Base-by-base conservation (phyloP, 2,888 invertebrate species). In the Schizaphis graminum region DNA sequence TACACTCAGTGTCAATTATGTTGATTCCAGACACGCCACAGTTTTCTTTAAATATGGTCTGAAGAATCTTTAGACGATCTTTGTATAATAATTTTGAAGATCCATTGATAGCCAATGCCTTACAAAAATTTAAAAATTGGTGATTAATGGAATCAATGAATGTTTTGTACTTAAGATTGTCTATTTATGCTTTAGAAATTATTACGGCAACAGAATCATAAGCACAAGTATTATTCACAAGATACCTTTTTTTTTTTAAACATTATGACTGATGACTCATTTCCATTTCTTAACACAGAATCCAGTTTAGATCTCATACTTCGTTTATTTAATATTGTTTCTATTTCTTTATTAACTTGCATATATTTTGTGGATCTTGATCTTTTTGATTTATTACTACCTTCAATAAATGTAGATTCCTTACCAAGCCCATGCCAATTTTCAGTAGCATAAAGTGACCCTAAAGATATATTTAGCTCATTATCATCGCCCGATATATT, bases 111-210 rank as follows among this genome's bases (percentile, higher is more conserved):
- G 86, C 86, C 26, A 86, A 47, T 11, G 11, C 13, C 41, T 86
- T 86, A 86, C 86, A 86, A 86, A 47, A 86, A 47, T 86, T 47
- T 44, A 86, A 86, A 86, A 86, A 86, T 44, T 86, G 44, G 24
- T 84, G 35, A 0, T 84, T 84, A 8, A 1, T 41, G 11, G 0
- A 0, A 3, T 84, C 84, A 10, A 86, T 86, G 28, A 28, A 86
- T 44, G 26, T 86, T 86, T 86, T 86, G 35, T 86, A 86, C 0
- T 86, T 86, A 26, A 28, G 3, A 47, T 86, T 86, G 28, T 86
- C 86, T 86, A 86, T 5, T 47, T 47, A 86, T 86, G 47, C 86
- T 86, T 44, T 86, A 4, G 86, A 11, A 47, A 86, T 86, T 47
- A 86, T 86, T 0, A 86, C 13, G 28, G 86, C 44, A 3, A 86